Base-by-base conservation (phyloP, 2,888 invertebrate species). In the Microctonus hyperodae region DNA sequence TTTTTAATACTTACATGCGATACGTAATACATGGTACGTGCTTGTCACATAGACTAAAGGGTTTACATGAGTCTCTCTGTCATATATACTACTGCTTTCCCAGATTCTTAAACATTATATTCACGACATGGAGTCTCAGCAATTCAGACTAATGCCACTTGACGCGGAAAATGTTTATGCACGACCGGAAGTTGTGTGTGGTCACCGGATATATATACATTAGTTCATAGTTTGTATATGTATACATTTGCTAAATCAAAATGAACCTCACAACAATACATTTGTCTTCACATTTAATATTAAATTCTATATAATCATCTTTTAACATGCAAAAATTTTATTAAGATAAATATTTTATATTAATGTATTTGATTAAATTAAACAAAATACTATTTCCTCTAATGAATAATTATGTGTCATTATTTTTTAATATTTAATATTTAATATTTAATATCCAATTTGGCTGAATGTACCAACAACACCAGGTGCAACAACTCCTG, bases 11-110 rank as follows among this genome's bases (percentile, higher is more conserved):
- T 82, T 76, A 82, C 82, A 73, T 78, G 78, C 73, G 72, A 74
- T 72, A 75, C 70, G 79, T 76, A 75, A 77, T 78, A 79, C 81
- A 82, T 82, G 79, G 77, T 81, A 77, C 75, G 74, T 78, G 73
- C 72, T 74, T 70, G 73, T 74, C 73, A 74, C 75, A 73, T 73
- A 74, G 78, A 82, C 82, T 82, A 81, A 81, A 77, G 76, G 76
- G 73, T 75, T 75, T 73, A 67, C 75, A 71, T 72, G 74, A 72
- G 69, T 67, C 67, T 69, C 76, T 72, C 75, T 76, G 79, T 78
- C 80, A 82, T 82, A 79, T 82, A 81, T 82, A 81, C 81, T 6
- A 44, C 44, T 44, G 44, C 44, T 80, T 81, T 81, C 80, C 77
- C 79, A 74, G 73, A 67, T 72, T 65, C 68, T 73, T 68, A 66